These are phyloP conservation scores for Pycnomerus fuliginosus DNA, from an alignment of 2,888 invertebrate species.

Conservation along the genomic window DNA sequence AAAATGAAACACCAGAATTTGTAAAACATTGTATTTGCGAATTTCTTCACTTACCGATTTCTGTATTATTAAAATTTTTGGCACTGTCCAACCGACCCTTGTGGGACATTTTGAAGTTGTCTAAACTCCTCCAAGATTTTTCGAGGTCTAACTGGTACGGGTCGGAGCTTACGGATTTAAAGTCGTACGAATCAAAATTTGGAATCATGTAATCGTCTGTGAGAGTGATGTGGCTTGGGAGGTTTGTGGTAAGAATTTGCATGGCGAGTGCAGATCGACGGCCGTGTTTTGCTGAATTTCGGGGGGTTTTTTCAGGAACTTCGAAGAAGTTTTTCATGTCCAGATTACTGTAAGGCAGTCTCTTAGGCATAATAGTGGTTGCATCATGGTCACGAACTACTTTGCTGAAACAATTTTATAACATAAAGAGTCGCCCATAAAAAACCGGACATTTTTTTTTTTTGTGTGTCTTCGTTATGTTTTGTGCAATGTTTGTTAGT, in stretches of 20 bases:
- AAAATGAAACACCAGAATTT: too few relatives aligned
- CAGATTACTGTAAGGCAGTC: neutral
- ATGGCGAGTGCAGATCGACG: slow-evolving; percentile 39
- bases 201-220: slow-evolving; percentile 38
- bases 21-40: too few relatives aligned
- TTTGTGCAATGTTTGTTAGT: too few relatives aligned
- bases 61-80: slow-evolving; percentile 16
- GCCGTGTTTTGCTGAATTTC: slow-evolving; percentile 38
- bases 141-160: slow-evolving; percentile 31
- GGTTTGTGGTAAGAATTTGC: slow-evolving; percentile 31
- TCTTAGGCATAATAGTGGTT: neutral
- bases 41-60: slow-evolving; percentile 25
- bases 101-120: slow-evolving; percentile 42
- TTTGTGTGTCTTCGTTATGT: too few relatives aligned
- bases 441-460: too few relatives aligned
- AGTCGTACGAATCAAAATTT: slow-evolving; percentile 31
- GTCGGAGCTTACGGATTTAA: slow-evolving; percentile 23
- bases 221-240: slow-evolving; percentile 22
- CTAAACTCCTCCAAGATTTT: slow-evolving; percentile 42
- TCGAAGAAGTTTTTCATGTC: slow-evolving; percentile 13
- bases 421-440: neutral
- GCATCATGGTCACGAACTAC: neutral
- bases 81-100: slow-evolving; percentile 43
- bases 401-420: neutral
- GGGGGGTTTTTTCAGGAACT: neutral